Conservation (phyloP, 2,888 invertebrate genomes). For the Eristalis arbustorum region DNA sequence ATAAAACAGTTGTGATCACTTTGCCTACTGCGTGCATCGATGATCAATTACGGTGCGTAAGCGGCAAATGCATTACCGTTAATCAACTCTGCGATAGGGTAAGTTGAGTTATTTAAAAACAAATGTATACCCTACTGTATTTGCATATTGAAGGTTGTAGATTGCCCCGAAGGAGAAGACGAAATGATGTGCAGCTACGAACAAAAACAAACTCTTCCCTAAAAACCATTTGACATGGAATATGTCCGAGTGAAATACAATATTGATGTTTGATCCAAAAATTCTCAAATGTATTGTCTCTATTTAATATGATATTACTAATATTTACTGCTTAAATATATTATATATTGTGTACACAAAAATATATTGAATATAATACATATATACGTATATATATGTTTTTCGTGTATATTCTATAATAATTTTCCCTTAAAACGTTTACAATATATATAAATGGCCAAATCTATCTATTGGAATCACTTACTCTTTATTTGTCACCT, state of each 20-base stretch:
- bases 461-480: background rate
- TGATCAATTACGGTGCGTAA: slow-evolving; percentile 84
- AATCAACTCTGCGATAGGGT: slow-evolving; percentile 83
- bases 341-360: background rate
- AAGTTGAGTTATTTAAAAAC: slow-evolving; percentile 13
- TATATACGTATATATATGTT: background rate
- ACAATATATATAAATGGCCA: background rate
- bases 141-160: slow-evolving; percentile 75
- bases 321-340: background rate
- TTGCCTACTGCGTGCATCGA: slow-evolving; percentile 78
- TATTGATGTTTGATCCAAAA: no score
- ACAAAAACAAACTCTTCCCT: background rate
- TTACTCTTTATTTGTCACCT: background rate
- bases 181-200: slow-evolving; percentile 84
- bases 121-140: background rate
- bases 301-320: background rate
- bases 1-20: background rate
- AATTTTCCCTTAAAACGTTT: background rate
- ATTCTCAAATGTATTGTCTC: no score
- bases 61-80: slow-evolving; percentile 84
- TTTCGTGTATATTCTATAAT: background rate
- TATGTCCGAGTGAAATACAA: no score
- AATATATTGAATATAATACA: background rate
- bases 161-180: slow-evolving; percentile 85
- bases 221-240: background rate